Percentiles rank a stretch among this genome's conserved stretches.
phyloP scores from a whole-genome alignment of 2,113 vertebrate species.

The Phalacrocorax carbo region DNA sequence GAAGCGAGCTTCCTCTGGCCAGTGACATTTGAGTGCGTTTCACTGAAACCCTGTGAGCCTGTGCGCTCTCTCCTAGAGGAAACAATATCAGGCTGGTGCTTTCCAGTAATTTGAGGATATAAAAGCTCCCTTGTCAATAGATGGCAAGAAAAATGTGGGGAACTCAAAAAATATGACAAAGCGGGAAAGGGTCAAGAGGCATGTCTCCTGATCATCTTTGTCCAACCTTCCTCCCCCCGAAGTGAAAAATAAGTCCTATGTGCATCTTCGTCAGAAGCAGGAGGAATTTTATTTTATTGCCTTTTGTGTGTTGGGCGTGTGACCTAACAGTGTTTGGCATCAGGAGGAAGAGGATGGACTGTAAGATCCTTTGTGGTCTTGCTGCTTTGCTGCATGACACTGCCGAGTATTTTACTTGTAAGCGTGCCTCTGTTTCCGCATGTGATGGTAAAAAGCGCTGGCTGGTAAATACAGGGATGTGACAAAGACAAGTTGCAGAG shows the following conservation, averaged over 20 bases:
- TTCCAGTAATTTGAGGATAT: not conserved
- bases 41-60: not conserved
- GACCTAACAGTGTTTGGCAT: not conserved
- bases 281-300: not conserved
- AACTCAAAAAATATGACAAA: not conserved
- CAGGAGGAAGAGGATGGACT: not conserved
- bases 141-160: not conserved
- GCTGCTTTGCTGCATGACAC: not conserved
- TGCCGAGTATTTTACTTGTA: not conserved
- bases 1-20: not conserved
- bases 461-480: not conserved
- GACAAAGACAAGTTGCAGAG: not conserved
- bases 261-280: not conserved
- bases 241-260: not conserved
- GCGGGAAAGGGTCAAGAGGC: not conserved
- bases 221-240: not conserved
- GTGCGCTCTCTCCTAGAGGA: not conserved
- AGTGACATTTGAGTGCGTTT: not conserved
- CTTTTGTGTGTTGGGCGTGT: not conserved
- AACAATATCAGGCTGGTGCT: not conserved
- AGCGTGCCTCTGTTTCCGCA: not conserved
- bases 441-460: not conserved
- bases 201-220: not conserved
- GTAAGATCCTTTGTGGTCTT: not conserved
- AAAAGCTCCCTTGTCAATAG: not conserved